Evolutionary conservation across 2,797 vertebrate genomes (phyloP).

Genomic region (Myotis daubentonii): DNA sequence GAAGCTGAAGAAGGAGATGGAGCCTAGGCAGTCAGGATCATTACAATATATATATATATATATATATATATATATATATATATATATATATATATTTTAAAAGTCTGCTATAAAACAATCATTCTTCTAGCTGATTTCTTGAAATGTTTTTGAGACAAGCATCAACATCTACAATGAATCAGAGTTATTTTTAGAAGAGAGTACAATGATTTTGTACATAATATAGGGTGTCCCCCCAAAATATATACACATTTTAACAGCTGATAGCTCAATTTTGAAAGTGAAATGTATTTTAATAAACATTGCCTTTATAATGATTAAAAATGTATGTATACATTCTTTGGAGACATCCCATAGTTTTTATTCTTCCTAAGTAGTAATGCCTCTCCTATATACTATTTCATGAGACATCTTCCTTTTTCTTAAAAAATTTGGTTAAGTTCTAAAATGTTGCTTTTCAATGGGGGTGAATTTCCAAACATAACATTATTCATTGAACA

Average conservation of each 20-base stretch:
- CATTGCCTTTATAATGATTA: background rate
- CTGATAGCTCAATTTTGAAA: background rate
- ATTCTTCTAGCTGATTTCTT: background rate
- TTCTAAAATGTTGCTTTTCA: background rate
- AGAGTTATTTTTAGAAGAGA: constrained; percentile 15
- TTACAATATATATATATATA: constrained; percentile 73
- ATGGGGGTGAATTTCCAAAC: background rate
- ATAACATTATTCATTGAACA: background rate
- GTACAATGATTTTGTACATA: background rate
- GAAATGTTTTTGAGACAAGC: background rate
- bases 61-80: constrained; percentile 58
- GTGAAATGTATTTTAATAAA: background rate
- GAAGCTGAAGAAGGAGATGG: constrained; percentile 87
- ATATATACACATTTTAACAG: background rate
- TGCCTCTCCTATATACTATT: background rate
- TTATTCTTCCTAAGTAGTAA: background rate
- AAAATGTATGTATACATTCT: background rate
- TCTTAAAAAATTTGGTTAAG: background rate
- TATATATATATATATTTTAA: constrained; percentile 85
- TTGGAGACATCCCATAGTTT: background rate
- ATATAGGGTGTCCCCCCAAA: background rate
- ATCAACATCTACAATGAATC: background rate
- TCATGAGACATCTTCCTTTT: background rate
- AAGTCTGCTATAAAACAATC: constrained; percentile 80
- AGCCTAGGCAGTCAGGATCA: constrained; percentile 83